Evolutionary conservation across 2,888 invertebrate species (phyloP).

Genomic region (Criorhina ranunculi): DNA sequence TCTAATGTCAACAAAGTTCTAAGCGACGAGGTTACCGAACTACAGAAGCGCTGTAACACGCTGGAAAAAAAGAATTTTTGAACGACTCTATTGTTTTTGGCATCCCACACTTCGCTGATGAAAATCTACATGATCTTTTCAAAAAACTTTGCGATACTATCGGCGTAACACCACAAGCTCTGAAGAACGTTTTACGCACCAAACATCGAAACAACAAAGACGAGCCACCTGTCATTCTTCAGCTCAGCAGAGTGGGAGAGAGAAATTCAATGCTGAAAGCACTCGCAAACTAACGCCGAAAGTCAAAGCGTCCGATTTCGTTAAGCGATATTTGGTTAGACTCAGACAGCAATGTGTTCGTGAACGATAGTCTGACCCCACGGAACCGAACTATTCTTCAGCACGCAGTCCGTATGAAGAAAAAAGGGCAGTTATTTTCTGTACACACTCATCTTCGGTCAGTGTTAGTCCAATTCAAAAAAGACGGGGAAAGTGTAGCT

Average conservation of each 20-base stretch:
- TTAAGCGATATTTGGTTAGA: slow-evolving; percentile 19
- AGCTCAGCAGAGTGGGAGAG: slow-evolving; percentile 5
- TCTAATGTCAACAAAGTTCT: slow-evolving; percentile 9
- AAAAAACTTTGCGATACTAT: slow-evolving; percentile 10
- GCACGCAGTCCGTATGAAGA: slow-evolving; percentile 28
- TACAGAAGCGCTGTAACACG: slow-evolving; percentile 6
- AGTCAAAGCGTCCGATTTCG: slow-evolving; percentile 13
- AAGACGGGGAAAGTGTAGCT: slow-evolving; percentile 1
- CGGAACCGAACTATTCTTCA: slow-evolving; percentile 14
- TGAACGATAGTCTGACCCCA: slow-evolving; percentile 23
- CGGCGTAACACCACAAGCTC: slow-evolving; percentile 2
- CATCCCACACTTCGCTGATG: slow-evolving; percentile 1
- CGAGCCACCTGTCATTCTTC: slow-evolving; percentile 13
- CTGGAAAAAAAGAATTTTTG: background rate
- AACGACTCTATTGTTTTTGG: slow-evolving; percentile 19
- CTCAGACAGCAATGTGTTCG: slow-evolving; percentile 10
- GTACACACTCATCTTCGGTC: slow-evolving; percentile 10
- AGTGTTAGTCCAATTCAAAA: background rate
- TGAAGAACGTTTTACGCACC: slow-evolving; percentile 23
- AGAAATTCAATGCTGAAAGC: slow-evolving; percentile 9
- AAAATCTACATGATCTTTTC: background rate
- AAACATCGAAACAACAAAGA: slow-evolving; percentile 16
- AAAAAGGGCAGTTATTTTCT: slow-evolving; percentile 7
- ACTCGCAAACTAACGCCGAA: slow-evolving; percentile 1
- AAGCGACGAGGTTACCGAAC: slow-evolving; percentile 1